Evolutionary conservation across 2,888 invertebrate species (phyloP), one percentile per base, ranked within the genome.

Genomic region (Trichacis sp.): DNA sequence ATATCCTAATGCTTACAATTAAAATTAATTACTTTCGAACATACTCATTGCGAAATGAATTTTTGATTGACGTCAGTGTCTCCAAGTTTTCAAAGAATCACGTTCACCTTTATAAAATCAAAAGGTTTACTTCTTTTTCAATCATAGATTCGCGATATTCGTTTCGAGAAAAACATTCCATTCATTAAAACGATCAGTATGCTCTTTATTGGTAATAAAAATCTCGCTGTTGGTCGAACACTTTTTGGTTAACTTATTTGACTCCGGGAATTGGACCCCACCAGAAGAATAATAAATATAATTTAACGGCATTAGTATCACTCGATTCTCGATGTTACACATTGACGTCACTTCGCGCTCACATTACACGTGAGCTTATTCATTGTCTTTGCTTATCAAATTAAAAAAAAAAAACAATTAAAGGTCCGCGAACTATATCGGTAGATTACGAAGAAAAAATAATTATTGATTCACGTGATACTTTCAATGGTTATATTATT

Each of bases 191-290:
- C 9, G n/a, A 38, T 38, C n/a, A 8, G 14, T 14, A 3, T 38
- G 38, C 14, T 38, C 14, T 5, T 58, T 54, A 24, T 24, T 24
- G 24, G 24, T 8, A 24, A 24, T 24, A 24, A 24, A 24, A 24
- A 24, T 5, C 24, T 24, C 8, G 4, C 24, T 5, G 24, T 24
- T 3, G 24, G 24, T 24, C 24, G 24, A 24, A 24, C 24, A 8
- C 24, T 24, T 24, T 15, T 33, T 38, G 51, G 55, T 64, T 59
- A 60, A 65, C 53, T 65, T 60, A 45, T 60, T 65, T 65, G 60
- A 60, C 64, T 56, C 51, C 20, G 11, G 47, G 45, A 65, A 65
- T 60, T 60, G 56, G 64, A 65, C 64, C 64, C 60, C 64, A 65
- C 64, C 48, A 60, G 50, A 11, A 42, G 56, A 46, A 15, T 42